phyloP scores from a whole-genome alignment of 2,888 invertebrate genomes.

The Peribatodes rhomboidaria region DNA sequence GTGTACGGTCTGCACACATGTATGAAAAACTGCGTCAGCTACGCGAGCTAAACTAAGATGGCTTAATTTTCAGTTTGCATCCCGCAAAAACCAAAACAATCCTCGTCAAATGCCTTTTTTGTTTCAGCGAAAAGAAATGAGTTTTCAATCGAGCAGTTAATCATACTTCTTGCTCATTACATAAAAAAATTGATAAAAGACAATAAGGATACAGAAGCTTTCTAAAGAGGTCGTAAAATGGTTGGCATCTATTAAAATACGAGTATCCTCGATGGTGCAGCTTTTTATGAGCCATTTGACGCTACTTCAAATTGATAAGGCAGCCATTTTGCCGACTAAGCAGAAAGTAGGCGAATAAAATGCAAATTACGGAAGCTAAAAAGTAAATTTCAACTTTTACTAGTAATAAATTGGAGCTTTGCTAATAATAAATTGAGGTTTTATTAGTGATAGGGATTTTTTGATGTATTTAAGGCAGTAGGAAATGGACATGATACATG shows the following conservation, averaged over 20 bases:
- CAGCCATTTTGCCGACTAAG: background rate
- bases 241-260: conserved; percentile 33
- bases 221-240: conserved; percentile 14
- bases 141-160: background rate
- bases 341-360: background rate
- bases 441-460: background rate
- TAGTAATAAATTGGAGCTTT: background rate
- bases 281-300: conserved; percentile 16
- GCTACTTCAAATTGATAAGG: conserved; percentile 18
- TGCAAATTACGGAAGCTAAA: conserved; percentile 2
- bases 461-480: too few relatives aligned
- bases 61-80: too few relatives aligned
- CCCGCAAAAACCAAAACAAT: too few relatives aligned
- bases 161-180: background rate
- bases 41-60: too few relatives aligned
- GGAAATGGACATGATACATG: too few relatives aligned
- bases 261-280: conserved; percentile 29
- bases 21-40: too few relatives aligned
- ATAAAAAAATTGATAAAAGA: conserved; percentile 21
- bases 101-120: too few relatives aligned
- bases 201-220: conserved; percentile 10
- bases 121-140: too few relatives aligned
- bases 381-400: background rate
- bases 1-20: too few relatives aligned
- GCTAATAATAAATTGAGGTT: background rate